Evolutionary conservation across 2,888 invertebrate genomes (phyloP).

Genomic region (Heliconius aoede): DNA sequence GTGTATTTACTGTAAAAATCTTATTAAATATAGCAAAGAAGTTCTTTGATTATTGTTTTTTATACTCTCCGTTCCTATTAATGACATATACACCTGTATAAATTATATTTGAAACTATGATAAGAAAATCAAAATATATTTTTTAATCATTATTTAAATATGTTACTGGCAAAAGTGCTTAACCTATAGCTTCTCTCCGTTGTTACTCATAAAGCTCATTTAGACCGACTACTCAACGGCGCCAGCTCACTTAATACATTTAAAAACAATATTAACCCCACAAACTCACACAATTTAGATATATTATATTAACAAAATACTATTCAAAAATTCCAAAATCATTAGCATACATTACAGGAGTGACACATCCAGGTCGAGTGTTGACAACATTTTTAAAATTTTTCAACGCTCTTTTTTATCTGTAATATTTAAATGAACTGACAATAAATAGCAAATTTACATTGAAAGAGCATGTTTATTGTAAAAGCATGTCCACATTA

Average conservation of each 20-base stretch:
- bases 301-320: neutral
- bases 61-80: too few relatives aligned
- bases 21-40: neutral
- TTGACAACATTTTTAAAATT: slow-evolving; percentile 31
- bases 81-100: too few relatives aligned
- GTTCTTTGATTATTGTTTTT: neutral
- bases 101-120: neutral
- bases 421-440: slow-evolving; percentile 23
- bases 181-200: neutral
- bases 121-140: neutral
- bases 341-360: slow-evolving; percentile 23
- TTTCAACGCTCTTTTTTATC: slow-evolving; percentile 28
- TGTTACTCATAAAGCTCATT: neutral
- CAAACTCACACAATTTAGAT: neutral
- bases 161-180: neutral
- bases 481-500: slow-evolving; percentile 55
- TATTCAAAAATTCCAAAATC: neutral
- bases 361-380: slow-evolving; percentile 21
- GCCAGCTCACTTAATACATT: neutral
- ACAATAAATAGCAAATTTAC: slow-evolving; percentile 39
- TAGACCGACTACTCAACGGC: neutral
- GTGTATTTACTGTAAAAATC: neutral
- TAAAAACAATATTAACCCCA: neutral
- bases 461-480: slow-evolving; percentile 32
- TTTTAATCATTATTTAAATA: neutral